Evolutionary conservation across 2,888 invertebrate genomes (phyloP).

Genomic region (Andrena bicolor): DNA sequence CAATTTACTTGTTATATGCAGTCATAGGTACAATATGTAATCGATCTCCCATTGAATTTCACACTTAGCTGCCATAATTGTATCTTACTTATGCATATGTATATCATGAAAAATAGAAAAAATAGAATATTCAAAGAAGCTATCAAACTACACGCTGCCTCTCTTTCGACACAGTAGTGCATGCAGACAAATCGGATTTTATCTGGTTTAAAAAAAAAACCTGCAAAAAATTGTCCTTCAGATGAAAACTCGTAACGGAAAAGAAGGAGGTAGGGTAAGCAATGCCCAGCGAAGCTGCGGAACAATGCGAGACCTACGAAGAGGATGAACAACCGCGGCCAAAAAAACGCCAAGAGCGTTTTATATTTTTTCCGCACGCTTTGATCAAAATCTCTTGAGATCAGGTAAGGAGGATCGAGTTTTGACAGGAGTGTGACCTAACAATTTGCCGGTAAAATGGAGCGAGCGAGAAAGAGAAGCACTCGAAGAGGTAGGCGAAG

Average conservation of each 20-base stretch:
- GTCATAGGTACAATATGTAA: too few species aligned
- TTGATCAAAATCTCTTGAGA: slow-evolving; percentile 66
- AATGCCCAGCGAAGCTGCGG: slow-evolving; percentile 12
- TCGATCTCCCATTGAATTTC: too few species aligned
- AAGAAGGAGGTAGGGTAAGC: slow-evolving; percentile 4
- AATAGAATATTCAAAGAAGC: too few species aligned
- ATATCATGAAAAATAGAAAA: too few species aligned
- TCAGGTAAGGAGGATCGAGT: slow-evolving; percentile 68
- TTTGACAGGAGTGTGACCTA: slow-evolving; percentile 65
- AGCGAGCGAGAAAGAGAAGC: slow-evolving; percentile 34
- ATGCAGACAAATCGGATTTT: slow-evolving; percentile 13
- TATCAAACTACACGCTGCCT: background rate
- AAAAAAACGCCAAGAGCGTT: slow-evolving; percentile 44
- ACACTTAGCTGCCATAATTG: too few species aligned
- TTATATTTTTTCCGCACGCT: slow-evolving; percentile 36
- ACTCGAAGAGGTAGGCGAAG: slow-evolving; percentile 24
- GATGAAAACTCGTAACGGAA: slow-evolving; percentile 31
- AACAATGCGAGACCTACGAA: slow-evolving; percentile 59
- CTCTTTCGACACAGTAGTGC: background rate
- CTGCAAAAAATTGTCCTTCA: slow-evolving; percentile 27
- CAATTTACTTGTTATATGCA: too few species aligned
- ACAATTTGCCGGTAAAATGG: slow-evolving; percentile 58
- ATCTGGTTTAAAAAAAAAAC: slow-evolving; percentile 14
- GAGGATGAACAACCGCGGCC: slow-evolving; percentile 51
- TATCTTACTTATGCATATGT: too few species aligned